Percentiles rank a stretch among this genome's conserved stretches.
phyloP scores from a whole-genome alignment of 2,113 vertebrate species.

The Chiloscyllium plagiosum region DNA sequence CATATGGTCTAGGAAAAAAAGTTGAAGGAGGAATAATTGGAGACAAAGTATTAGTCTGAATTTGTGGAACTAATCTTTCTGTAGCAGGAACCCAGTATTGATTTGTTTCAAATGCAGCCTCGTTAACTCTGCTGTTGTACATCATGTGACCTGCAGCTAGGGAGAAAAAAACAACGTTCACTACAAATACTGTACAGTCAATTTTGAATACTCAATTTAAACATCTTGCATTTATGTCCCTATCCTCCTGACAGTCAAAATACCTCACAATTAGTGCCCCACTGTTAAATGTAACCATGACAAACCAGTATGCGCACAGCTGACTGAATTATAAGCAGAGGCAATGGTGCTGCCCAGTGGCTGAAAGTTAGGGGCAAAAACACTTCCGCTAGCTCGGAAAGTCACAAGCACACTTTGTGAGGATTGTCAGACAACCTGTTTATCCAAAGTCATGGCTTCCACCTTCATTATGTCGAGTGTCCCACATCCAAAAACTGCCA shows the following conservation, averaged over 20 bases:
- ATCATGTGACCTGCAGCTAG: not conserved
- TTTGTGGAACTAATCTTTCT: not conserved
- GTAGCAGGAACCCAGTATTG: not conserved
- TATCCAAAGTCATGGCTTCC: too few relatives aligned
- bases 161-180: not conserved
- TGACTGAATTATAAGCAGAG: not conserved
- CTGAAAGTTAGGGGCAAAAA: not conserved
- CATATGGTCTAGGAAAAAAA: not conserved
- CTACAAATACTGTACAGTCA: not conserved
- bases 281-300: not conserved
- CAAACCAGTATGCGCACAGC: not conserved
- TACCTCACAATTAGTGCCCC: not conserved
- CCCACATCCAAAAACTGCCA: too few relatives aligned
- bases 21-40: not conserved
- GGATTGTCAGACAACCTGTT: too few relatives aligned
- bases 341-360: not conserved
- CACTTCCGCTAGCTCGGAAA: too few relatives aligned
- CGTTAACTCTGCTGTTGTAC: not conserved
- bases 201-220: not conserved
- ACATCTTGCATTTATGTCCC: not conserved
- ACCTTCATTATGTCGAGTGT: too few relatives aligned
- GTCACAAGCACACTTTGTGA: too few relatives aligned
- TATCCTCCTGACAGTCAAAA: not conserved
- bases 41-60: conserved; percentile 1
- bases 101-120: not conserved